These are phyloP conservation scores for Catotricha subobsoleta DNA, from an alignment of 2,888 invertebrate genomes.

Conservation along the genomic window DNA sequence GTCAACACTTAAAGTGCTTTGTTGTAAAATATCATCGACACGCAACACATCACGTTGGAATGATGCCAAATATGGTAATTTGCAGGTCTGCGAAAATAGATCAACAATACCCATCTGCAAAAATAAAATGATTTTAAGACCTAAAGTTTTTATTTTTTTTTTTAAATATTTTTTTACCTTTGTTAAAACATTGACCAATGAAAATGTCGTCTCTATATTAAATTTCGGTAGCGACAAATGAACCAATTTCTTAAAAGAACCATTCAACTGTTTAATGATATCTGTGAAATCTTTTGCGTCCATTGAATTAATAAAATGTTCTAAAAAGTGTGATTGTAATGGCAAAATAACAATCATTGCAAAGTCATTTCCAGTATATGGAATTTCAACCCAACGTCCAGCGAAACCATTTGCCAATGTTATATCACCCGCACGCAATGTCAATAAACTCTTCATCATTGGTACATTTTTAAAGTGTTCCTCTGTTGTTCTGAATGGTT, in stretches of 20 bases:
- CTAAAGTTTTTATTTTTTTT: too few species aligned
- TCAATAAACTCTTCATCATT: conserved; percentile 43
- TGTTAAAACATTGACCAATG: conserved; percentile 12
- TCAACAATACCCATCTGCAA: conserved; percentile 31
- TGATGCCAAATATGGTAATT: conserved; percentile 21
- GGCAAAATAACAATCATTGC: conserved; percentile 34
- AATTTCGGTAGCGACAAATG: conserved; percentile 15
- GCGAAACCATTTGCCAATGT: conserved; percentile 37
- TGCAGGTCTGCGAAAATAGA: conserved; percentile 28
- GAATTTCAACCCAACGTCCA: conserved; percentile 44
- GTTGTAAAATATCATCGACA: conserved; percentile 33
- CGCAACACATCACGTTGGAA: conserved; percentile 11
- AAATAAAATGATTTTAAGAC: too few species aligned
- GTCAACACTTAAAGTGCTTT: conserved; percentile 34
- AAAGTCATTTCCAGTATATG: conserved; percentile 39
- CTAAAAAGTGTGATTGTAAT: conserved; percentile 19
- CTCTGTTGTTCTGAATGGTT: conserved; percentile 39
- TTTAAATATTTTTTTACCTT: too few species aligned
- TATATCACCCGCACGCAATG: conserved; percentile 28
- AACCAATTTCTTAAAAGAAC: conserved; percentile 4
- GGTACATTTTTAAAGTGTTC: conserved; percentile 35
- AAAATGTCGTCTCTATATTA: conserved; percentile 11
- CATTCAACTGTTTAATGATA: conserved; percentile 12
- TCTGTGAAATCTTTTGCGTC: conserved; percentile 20
- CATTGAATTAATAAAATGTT: conserved; percentile 21